These are phyloP conservation scores for Leptothorax acervorum DNA, from an alignment of 2,888 invertebrate species.

Conservation along the genomic window DNA sequence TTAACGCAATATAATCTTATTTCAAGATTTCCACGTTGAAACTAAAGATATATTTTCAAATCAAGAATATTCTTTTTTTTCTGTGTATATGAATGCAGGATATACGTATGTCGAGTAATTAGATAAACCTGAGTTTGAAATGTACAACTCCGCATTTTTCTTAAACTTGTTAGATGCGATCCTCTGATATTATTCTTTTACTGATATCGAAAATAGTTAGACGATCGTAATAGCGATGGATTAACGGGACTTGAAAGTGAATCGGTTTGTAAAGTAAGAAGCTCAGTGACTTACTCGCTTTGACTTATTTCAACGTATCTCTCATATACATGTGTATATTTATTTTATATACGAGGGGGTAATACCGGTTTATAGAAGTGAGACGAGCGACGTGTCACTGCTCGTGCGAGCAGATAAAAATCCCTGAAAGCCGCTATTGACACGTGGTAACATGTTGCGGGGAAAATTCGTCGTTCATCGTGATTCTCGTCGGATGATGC, in stretches of 20 bases:
- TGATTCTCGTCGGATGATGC: constrained; percentile 66
- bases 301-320: not conserved
- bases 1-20: no score
- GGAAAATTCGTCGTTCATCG: constrained; percentile 63
- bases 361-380: constrained; percentile 15
- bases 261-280: not conserved
- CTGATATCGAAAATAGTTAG: not conserved
- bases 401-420: constrained; percentile 28
- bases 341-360: not conserved
- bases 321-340: not conserved
- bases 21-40: no score
- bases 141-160: not conserved
- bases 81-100: not conserved
- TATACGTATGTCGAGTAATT: not conserved
- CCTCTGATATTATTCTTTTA: not conserved
- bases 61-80: no score
- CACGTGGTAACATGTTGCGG: constrained; percentile 1
- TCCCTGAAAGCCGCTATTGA: constrained; percentile 41
- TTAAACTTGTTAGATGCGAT: not conserved
- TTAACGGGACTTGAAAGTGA: constrained; percentile 10
- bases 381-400: constrained; percentile 13
- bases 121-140: not conserved
- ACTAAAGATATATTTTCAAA: no score
- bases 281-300: not conserved
- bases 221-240: not conserved